Evolutionary conservation across 2,888 invertebrate species (phyloP).

Genomic region (Xanthorhoe spadicearia): DNA sequence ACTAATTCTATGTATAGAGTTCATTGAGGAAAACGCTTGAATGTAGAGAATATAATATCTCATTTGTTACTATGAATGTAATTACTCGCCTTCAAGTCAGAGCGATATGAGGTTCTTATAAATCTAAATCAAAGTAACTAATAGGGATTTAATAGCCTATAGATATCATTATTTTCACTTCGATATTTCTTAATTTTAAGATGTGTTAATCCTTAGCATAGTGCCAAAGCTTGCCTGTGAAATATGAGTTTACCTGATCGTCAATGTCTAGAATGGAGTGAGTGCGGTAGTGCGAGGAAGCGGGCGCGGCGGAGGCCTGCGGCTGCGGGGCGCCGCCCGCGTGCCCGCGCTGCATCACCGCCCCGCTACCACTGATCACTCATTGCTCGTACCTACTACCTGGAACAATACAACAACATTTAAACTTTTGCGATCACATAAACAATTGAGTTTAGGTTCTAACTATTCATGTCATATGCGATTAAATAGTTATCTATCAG

Average conservation of each 20-base stretch:
- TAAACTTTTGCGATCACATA: no score
- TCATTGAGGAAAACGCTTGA: conserved; percentile 39
- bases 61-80: conserved; percentile 16
- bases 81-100: conserved; percentile 6
- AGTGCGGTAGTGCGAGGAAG: conserved; percentile 63
- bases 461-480: not conserved
- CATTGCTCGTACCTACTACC: conserved; percentile 62
- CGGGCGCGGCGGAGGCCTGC: conserved; percentile 70
- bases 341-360: conserved; percentile 81
- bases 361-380: conserved; percentile 77
- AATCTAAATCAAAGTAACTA: not conserved
- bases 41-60: conserved; percentile 13
- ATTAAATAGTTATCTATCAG: not conserved
- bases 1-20: conserved; percentile 17
- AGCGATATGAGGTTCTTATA: conserved; percentile 6
- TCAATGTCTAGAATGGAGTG: conserved; percentile 77
- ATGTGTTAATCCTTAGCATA: no score
- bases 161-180: no score
- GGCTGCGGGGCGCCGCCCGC: conserved; percentile 80
- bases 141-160: no score
- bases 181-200: no score
- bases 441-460: no score
- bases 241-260: conserved; percentile 67
- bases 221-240: no score
- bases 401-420: conserved; percentile 36